Conservation (phyloP, 2,888 invertebrate genomes). For the Drosophila koepferae region DNA sequence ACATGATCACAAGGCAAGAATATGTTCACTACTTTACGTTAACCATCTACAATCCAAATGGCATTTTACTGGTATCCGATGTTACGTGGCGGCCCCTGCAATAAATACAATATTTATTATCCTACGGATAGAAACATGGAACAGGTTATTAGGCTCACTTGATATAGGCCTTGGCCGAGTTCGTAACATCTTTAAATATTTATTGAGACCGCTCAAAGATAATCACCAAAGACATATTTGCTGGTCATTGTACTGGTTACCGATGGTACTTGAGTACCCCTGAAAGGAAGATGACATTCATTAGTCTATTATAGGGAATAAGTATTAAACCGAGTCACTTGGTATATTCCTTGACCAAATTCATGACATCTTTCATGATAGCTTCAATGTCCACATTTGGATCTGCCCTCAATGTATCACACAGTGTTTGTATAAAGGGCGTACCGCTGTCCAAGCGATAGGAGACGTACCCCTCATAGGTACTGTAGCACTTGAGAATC, state of each 20-base stretch:
- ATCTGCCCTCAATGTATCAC: slow-evolving; percentile 66
- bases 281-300: slow-evolving; percentile 30
- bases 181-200: background rate
- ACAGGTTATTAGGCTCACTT: background rate
- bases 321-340: slow-evolving; percentile 54
- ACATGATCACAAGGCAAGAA: slow-evolving; percentile 25
- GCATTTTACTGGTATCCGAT: background rate
- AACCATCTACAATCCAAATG: background rate
- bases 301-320: background rate
- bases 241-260: slow-evolving; percentile 81
- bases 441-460: slow-evolving; percentile 82
- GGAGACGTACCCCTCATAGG: slow-evolving; percentile 84
- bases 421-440: slow-evolving; percentile 82
- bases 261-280: slow-evolving; percentile 82
- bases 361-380: slow-evolving; percentile 79
- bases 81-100: background rate
- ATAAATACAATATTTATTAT: background rate
- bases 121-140: background rate
- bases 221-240: slow-evolving; percentile 83
- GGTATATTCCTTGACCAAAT: slow-evolving; percentile 48
- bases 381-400: slow-evolving; percentile 71
- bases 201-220: slow-evolving; percentile 44
- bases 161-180: background rate
- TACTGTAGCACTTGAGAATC: slow-evolving; percentile 84
- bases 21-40: background rate